Percentiles rank a stretch among this genome's conserved stretches.
These are phyloP conservation scores for Caloenas nicobarica DNA, from an alignment of 2,113 vertebrate genomes.

Conservation along the genomic window DNA sequence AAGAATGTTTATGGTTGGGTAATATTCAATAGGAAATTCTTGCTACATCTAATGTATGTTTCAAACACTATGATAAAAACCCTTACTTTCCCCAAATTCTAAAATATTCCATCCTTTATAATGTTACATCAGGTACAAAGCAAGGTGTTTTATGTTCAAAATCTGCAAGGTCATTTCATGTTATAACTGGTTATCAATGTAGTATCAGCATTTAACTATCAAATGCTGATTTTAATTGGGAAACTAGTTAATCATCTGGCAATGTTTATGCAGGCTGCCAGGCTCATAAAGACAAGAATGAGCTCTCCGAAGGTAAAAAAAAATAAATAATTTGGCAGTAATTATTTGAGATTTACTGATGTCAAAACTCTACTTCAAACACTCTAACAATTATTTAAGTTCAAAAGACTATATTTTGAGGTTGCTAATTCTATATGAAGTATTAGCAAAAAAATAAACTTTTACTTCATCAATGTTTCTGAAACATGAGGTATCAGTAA, in stretches of 20 bases:
- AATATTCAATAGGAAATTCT: neutral
- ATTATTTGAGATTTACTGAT: accelerated
- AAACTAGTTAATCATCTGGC: neutral
- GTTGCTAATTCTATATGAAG: neutral
- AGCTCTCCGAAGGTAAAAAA: neutral
- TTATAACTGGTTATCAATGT: neutral
- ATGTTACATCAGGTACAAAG: neutral
- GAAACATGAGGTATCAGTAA: neutral
- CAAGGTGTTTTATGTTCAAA: neutral
- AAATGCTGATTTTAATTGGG: neutral
- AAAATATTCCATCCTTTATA: neutral
- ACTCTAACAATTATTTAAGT: neutral
- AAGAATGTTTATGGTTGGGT: neutral
- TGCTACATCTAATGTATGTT: neutral
- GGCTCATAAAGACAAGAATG: neutral
- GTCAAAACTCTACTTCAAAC: neutral
- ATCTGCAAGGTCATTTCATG: neutral
- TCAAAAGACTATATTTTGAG: neutral
- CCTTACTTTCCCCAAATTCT: neutral
- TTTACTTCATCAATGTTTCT: neutral
- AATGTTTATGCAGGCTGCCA: neutral
- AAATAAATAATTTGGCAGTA: neutral
- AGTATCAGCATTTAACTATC: neutral
- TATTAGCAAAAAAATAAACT: neutral
- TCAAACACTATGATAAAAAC: neutral